Conservation (phyloP, 64 coral and sea anemone species). For the Porites australiensis region DNA sequence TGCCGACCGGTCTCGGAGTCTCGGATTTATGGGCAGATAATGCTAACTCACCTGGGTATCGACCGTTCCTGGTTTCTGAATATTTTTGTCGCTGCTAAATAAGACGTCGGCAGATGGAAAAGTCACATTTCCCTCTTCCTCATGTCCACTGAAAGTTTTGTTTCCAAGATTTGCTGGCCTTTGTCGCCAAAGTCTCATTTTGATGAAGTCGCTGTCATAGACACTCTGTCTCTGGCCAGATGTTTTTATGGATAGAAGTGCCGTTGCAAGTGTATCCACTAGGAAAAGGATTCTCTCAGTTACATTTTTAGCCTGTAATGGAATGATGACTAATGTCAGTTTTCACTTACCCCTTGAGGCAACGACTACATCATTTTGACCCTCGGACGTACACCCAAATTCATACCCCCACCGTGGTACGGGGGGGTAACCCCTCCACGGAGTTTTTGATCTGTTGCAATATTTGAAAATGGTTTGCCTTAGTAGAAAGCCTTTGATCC, state of each 20-base stretch:
- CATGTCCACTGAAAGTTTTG: neutral
- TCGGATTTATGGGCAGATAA: too few relatives aligned
- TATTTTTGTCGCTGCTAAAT: neutral
- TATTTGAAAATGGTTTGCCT: too few relatives aligned
- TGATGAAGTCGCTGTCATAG: neutral
- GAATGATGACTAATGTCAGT: neutral
- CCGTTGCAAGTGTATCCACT: neutral
- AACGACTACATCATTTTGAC: neutral
- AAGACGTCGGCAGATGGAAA: neutral
- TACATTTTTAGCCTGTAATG: neutral
- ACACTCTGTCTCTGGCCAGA: neutral
- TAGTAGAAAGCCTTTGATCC: too few relatives aligned
- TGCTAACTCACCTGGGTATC: constrained; percentile 1
- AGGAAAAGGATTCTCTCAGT: neutral
- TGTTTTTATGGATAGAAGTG: neutral
- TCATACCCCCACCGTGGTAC: too few relatives aligned
- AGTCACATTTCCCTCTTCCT: neutral
- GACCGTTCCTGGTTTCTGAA: neutral
- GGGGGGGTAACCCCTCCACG: too few relatives aligned
- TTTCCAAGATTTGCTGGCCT: neutral
- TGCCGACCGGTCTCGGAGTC: too few relatives aligned
- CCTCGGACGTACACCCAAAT: neutral
- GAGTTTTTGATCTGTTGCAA: too few relatives aligned
- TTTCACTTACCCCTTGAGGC: too few relatives aligned
- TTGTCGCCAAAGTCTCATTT: neutral